Conservation (phyloP, 2,888 invertebrate genomes). For the Augochlorella aurata region DNA sequence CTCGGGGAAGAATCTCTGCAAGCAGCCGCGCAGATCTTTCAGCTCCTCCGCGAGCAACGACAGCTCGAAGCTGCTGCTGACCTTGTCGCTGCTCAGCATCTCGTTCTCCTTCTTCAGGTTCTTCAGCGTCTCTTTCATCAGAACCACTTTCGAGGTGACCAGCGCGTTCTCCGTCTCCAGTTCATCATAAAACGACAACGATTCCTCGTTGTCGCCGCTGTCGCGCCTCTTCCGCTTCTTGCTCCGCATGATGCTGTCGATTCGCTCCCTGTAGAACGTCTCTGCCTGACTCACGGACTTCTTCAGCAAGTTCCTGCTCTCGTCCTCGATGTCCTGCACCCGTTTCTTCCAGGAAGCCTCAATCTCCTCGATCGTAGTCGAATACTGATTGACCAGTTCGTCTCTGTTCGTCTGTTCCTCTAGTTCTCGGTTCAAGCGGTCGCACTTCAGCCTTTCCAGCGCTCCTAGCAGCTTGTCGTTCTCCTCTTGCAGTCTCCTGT, state of each 20-base stretch:
- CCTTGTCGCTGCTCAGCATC: conserved; percentile 64
- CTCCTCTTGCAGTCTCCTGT: conserved; percentile 57
- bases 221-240: conserved; percentile 68
- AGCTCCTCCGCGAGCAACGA: conserved; percentile 63
- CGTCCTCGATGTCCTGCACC: conserved; percentile 63
- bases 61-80: conserved; percentile 67
- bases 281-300: conserved; percentile 72
- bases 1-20: conserved; percentile 13
- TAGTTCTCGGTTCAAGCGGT: conserved; percentile 64
- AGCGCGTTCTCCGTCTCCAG: conserved; percentile 65
- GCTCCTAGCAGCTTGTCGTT: conserved; percentile 61
- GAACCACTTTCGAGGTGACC: conserved; percentile 59
- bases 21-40: conserved; percentile 55
- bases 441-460: conserved; percentile 58
- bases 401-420: conserved; percentile 73
- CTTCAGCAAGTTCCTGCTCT: conserved; percentile 68
- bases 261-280: conserved; percentile 70
- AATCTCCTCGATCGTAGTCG: conserved; percentile 67
- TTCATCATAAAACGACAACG: conserved; percentile 47
- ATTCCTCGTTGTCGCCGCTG: conserved; percentile 61
- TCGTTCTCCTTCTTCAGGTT: conserved; percentile 65
- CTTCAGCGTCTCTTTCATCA: conserved; percentile 60
- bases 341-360: conserved; percentile 71
- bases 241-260: conserved; percentile 59
- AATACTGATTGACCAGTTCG: conserved; percentile 70